Base-by-base conservation (phyloP, 2,797 vertebrate genomes). In the Delichon dasypus region DNA sequence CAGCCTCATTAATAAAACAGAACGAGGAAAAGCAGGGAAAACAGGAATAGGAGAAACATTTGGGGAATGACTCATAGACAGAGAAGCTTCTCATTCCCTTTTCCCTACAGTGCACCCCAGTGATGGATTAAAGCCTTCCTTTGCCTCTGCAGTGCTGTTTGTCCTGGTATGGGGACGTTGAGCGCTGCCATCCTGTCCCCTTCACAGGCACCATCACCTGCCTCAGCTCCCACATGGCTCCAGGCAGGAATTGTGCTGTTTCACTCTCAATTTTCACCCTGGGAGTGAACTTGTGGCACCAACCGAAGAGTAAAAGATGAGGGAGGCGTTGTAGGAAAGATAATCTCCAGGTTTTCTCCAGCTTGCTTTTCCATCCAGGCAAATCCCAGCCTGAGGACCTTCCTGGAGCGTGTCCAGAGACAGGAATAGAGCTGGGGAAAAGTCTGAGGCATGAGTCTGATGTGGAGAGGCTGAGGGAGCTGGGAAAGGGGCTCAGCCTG, bases 101-200 rank as follows among this genome's bases (percentile, higher is more conserved):
- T 60, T 61, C 58, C 82, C 79, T 51, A 11, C 72, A 77, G 57
- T 8, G 60, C 26, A 36, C 34, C 67, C 60, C 67, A 13, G 0
- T 5, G 54, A 67, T 19, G 57, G 65, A 38, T 80, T 36, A 10
- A 44, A 65, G 47, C 36, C 54, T 45, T 5, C 2, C 7, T 82
- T 53, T 44, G 42, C 66, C 17, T 1, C 10, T 32, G 55, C 40
- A 23, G 71, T 42, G 50, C 71, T 70, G 50, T 51, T 71, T 71
- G 72, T 58, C 14, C n/a, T 18, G 16, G 4, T 29, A 0, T 55
- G 62, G 55, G 64, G 36, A 44, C 57, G 27, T 23, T 0, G 0
- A 55, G 53, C 1, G 0, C n/a, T 25, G 81, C 55, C 48, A 53
- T 67, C 16, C 71, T 72, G 53, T 76, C 87, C 55, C 94, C 64